Conservation (phyloP, 2,888 invertebrate genomes). For the Petrophora chlorosata region DNA sequence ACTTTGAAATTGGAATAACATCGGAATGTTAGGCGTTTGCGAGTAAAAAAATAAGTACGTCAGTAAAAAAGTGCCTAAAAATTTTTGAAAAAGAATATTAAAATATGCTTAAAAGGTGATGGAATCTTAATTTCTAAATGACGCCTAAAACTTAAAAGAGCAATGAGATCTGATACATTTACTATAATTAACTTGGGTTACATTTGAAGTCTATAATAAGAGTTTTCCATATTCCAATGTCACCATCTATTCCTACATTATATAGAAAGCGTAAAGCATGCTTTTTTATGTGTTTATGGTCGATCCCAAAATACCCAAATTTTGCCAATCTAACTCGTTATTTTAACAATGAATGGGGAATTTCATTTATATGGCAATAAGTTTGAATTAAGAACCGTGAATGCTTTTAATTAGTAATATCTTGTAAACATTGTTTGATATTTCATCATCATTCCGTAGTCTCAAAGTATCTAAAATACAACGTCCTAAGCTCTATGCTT, state of each 20-base stretch:
- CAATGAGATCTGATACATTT: conserved; percentile 61
- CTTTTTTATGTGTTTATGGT: too few species aligned
- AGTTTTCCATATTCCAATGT: too few species aligned
- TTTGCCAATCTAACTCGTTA: too few species aligned
- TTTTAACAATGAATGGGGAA: too few species aligned
- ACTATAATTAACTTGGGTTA: conserved; percentile 1
- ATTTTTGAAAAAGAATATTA: too few species aligned
- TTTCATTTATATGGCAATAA: too few species aligned
- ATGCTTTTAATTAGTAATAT: background rate
- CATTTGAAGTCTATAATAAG: too few species aligned
- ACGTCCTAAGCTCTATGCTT: conserved; percentile 18
- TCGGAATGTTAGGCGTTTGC: conserved; percentile 63
- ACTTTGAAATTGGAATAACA: conserved; percentile 51
- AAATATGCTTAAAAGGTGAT: conserved; percentile 2
- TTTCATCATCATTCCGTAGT: background rate
- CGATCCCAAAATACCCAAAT: too few species aligned
- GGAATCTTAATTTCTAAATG: conserved; percentile 46
- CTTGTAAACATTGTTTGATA: background rate
- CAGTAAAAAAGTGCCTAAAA: conserved; percentile 4
- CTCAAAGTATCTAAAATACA: conserved; percentile 8
- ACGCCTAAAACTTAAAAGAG: conserved; percentile 55
- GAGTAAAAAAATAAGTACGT: conserved; percentile 19
- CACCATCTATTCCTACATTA: too few species aligned
- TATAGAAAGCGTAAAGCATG: too few species aligned
- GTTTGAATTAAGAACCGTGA: too few species aligned